phyloP scores from a whole-genome alignment of 2,113 vertebrate genomes.

The Isichthys henryi region DNA sequence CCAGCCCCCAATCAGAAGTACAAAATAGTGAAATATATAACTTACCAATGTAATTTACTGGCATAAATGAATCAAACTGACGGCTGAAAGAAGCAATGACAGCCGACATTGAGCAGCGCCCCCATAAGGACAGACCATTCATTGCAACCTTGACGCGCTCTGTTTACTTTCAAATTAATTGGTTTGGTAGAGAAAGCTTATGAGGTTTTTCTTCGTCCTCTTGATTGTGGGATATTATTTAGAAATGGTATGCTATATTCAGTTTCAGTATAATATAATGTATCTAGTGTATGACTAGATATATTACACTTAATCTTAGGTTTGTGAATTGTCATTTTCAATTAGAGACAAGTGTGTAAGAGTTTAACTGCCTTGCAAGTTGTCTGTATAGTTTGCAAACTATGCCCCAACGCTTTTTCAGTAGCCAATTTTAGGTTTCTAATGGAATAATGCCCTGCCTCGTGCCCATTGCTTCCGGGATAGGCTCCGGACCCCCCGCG shows the following conservation, averaged over 20 bases:
- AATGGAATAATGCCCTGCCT: no score
- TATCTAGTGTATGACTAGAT: background rate
- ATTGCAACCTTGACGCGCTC: background rate
- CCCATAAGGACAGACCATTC: constrained; percentile 16
- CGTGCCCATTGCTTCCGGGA: no score
- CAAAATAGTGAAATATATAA: background rate
- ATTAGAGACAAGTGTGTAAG: no score
- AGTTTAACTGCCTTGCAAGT: no score
- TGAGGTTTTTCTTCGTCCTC: background rate
- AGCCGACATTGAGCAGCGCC: constrained; percentile 14
- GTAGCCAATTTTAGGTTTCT: no score
- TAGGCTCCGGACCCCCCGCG: no score
- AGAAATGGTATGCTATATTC: background rate
- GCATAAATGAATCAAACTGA: background rate
- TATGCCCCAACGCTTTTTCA: no score
- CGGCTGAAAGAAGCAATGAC: background rate
- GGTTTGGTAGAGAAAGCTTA: constrained; percentile 27
- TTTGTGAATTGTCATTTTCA: background rate
- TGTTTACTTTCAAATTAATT: constrained; percentile 65
- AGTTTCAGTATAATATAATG: background rate
- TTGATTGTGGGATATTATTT: background rate
- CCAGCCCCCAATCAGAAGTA: background rate
- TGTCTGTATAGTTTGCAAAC: no score
- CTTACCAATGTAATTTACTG: background rate
- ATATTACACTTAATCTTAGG: background rate